Evolutionary conservation across 2,888 invertebrate species (phyloP).

Genomic region (Parnassius apollo): DNA sequence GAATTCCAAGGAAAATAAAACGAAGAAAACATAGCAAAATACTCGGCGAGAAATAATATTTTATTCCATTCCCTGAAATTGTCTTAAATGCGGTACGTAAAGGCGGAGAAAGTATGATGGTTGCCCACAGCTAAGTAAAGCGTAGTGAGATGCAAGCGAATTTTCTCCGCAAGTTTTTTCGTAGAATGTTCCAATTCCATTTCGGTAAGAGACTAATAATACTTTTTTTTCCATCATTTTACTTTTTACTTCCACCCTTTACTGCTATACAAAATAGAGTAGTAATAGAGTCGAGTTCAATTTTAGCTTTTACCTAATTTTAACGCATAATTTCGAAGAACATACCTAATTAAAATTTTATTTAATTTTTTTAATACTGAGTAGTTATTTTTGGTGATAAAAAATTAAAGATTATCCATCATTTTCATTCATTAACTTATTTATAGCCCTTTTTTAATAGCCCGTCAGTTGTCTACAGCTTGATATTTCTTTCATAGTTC

Average conservation of each 20-base stretch:
- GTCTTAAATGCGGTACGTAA: conserved; percentile 69
- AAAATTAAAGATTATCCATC: no score
- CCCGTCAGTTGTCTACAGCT: no score
- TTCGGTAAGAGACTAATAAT: conserved; percentile 81
- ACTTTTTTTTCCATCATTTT: conserved; percentile 78
- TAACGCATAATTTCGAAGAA: no score
- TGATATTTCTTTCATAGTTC: no score
- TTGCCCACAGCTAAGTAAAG: conserved; percentile 70
- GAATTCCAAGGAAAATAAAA: conserved; percentile 35
- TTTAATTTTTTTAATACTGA: no score
- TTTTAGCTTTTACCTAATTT: not conserved
- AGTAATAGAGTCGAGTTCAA: conserved; percentile 46
- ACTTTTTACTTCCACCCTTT: conserved; percentile 80
- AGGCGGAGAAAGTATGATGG: conserved; percentile 74
- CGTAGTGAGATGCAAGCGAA: conserved; percentile 67
- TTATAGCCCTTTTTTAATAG: no score
- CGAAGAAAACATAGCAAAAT: conserved; percentile 42
- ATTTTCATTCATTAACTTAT: no score
- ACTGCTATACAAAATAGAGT: conserved; percentile 70
- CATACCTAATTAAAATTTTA: not conserved
- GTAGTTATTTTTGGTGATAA: no score
- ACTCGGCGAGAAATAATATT: conserved; percentile 50
- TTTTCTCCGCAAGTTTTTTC: conserved; percentile 77
- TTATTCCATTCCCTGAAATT: conserved; percentile 58
- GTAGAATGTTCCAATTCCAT: conserved; percentile 80